Evolutionary conservation across 2,797 vertebrate species (phyloP).

Genomic region (Epinephelus awoara): DNA sequence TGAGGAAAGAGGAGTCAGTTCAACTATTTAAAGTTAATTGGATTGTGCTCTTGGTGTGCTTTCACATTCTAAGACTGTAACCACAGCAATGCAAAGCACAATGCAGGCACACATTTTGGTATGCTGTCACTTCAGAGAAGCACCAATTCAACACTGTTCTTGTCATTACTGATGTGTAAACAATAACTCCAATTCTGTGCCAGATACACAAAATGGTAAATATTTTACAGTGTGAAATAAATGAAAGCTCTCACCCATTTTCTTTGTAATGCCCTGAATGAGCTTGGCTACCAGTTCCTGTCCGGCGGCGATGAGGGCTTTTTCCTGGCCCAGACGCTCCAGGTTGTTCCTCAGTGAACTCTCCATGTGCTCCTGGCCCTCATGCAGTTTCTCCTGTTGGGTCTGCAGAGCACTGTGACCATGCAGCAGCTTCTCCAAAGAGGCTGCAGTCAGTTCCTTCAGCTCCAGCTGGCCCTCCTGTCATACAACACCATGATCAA

Average conservation of each 20-base stretch:
- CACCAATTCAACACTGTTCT: no score
- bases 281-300: conserved; percentile 85
- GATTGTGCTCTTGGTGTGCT: no score
- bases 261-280: conserved; percentile 80
- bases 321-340: conserved; percentile 82
- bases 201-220: not conserved
- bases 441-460: conserved; percentile 85
- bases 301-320: conserved; percentile 83
- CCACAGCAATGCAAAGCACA: no score
- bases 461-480: conserved; percentile 88
- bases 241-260: conserved; percentile 81
- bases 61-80: no score
- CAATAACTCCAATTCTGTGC: no score
- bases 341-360: conserved; percentile 80
- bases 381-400: conserved; percentile 78
- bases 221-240: not conserved
- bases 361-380: conserved; percentile 84
- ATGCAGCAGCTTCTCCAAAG: conserved; percentile 85
- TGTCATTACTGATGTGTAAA: no score
- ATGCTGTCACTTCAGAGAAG: no score
- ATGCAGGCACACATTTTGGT: no score
- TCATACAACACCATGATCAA: not conserved
- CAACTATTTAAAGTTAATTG: no score
- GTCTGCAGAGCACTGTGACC: conserved; percentile 84
- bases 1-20: no score